Base-by-base conservation (phyloP, 2,888 invertebrate genomes). In the Cremastobaeus sp. region DNA sequence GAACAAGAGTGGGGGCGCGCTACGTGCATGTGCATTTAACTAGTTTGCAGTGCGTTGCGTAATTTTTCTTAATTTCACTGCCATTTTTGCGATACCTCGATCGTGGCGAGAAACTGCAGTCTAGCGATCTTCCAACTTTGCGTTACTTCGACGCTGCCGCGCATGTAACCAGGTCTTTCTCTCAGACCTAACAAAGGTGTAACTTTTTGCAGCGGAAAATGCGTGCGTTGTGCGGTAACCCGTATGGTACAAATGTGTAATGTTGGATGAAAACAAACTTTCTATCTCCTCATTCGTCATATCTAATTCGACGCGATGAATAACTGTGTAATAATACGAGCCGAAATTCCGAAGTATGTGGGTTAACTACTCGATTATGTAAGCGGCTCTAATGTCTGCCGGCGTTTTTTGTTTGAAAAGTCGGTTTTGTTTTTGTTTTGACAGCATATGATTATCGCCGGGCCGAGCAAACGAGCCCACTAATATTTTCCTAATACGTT, bases 1-100 rank as follows among this genome's bases (percentile, higher is more conserved):
- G 20, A 41, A 72, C 62, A 47, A 64, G 47, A 54, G 64, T 59
- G 76, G 57, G 52, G 32, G 45, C 15, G 45, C 68, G 75, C 71
- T 72, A 57, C 47, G 60, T 68, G 59, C 47, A 71, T 64, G 48
- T 54, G 69, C 32, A 54, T 68, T 50, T 35, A 28, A 41, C 37
- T 37, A 15, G 45, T 30, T 39, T 21, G 20, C 55, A 14, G 1
- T 57, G 48, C 48, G 50, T 62, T 62, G 17, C 9, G 41, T 47
- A 30, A 48, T 55, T 66, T 55, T 39, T 57, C 45, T 45, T 55
- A 66, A 55, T 55, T 65, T 45, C 39, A 35, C 48, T 25, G 11
- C 5, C 18, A 48, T 43, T 43, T 55, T 55, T 41, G 20, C 14
- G 28, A 25, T n/a, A 20, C 11, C 9, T 17, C 8, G 35, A 17